Evolutionary conservation across 2,113 vertebrate species (phyloP).

Genomic region (Galbula dea): DNA sequence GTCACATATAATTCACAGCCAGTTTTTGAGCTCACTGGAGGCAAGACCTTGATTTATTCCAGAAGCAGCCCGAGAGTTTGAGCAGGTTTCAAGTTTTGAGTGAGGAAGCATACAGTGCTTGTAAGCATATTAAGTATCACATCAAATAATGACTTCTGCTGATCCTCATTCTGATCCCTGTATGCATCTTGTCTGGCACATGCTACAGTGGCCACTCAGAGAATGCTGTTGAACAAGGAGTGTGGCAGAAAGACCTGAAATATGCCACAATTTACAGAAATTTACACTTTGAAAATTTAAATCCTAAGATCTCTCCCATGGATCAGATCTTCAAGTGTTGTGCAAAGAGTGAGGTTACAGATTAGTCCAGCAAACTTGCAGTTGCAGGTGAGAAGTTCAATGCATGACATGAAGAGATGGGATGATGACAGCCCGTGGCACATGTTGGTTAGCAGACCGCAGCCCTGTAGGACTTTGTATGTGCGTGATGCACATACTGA

Average conservation of each 20-base stretch:
- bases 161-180: neutral
- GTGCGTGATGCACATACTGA: neutral
- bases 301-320: neutral
- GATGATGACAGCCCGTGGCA: rapidly evolving
- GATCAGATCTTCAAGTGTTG: neutral
- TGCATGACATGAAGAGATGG: neutral
- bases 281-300: neutral
- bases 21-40: neutral
- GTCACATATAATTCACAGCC: neutral
- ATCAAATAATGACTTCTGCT: neutral
- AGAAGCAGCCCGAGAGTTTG: neutral
- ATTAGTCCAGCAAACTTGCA: neutral
- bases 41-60: neutral
- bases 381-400: neutral
- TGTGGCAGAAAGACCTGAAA: neutral
- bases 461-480: neutral
- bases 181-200: neutral
- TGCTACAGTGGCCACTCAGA: neutral
- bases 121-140: neutral
- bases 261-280: neutral
- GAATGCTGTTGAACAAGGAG: neutral
- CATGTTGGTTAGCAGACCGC: neutral
- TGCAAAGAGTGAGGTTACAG: neutral
- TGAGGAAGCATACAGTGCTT: neutral
- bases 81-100: neutral